phyloP scores from a whole-genome alignment of 2,113 vertebrate genomes.

The Bombycilla garrulus region DNA sequence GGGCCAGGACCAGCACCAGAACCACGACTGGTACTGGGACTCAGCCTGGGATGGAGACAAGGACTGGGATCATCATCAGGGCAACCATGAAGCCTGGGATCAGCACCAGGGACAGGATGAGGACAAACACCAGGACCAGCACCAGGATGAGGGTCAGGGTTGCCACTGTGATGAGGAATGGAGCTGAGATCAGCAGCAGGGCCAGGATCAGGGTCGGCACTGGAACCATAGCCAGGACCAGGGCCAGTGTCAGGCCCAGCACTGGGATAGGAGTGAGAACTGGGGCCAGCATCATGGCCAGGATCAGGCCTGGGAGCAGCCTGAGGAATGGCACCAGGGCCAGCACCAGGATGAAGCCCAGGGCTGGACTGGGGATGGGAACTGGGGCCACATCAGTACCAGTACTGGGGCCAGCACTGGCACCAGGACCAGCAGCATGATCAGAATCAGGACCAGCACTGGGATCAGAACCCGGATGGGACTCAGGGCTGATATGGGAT shows the following conservation, averaged over 20 bases:
- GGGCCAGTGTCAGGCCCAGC: not conserved
- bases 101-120: not conserved
- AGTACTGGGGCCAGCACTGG: not conserved
- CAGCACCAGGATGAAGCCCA: not conserved
- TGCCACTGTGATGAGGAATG: not conserved
- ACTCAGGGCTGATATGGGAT: not conserved
- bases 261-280: fast-evolving
- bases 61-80: no score
- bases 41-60: not conserved
- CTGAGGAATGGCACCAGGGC: not conserved
- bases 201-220: not conserved
- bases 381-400: not conserved
- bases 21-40: not conserved
- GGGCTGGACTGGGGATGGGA: not conserved
- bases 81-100: no score
- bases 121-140: not conserved
- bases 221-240: not conserved
- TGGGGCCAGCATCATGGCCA: not conserved
- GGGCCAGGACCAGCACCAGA: not conserved
- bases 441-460: not conserved
- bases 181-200: not conserved
- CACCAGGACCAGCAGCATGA: not conserved
- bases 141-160: not conserved
- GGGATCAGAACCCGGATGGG: not conserved
- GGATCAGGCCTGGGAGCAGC: not conserved